phyloP scores from a whole-genome alignment of 2,888 invertebrate species.

The Folsomia candida region DNA sequence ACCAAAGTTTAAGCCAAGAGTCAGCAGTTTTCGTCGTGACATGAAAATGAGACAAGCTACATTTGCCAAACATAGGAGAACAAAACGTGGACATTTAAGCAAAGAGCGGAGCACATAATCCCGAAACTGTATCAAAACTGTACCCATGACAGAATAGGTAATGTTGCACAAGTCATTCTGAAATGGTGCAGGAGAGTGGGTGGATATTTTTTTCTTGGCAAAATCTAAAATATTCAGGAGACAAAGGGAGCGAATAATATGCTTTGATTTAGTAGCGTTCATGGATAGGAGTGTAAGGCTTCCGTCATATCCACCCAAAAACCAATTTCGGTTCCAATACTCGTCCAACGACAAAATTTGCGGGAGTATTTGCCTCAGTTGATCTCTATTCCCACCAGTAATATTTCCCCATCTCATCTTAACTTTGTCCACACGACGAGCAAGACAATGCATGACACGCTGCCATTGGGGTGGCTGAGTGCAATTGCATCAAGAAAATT shows the following conservation, averaged over 20 bases:
- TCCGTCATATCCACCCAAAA: slow-evolving; percentile 18
- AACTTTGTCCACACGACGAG: not conserved
- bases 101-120: not conserved
- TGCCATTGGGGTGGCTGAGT: not conserved
- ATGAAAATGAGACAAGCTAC: slow-evolving; percentile 38
- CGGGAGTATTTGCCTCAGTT: not conserved
- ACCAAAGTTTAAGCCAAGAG: not conserved
- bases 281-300: too few species aligned
- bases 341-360: slow-evolving; percentile 26
- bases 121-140: too few species aligned
- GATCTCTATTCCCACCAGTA: slow-evolving; percentile 6
- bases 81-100: not conserved
- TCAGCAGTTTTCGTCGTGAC: slow-evolving; percentile 9
- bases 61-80: slow-evolving; percentile 4
- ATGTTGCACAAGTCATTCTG: too few species aligned
- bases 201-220: too few species aligned
- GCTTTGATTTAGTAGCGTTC: not conserved
- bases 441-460: not conserved
- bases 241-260: too few species aligned
- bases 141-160: too few species aligned
- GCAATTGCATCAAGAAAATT: too few species aligned
- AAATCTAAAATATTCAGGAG: too few species aligned
- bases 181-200: too few species aligned
- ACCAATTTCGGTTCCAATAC: slow-evolving; percentile 35
- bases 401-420: slow-evolving; percentile 6